These are phyloP conservation scores for Ophion ellenae DNA, from an alignment of 2,888 invertebrate genomes.

Conservation along the genomic window DNA sequence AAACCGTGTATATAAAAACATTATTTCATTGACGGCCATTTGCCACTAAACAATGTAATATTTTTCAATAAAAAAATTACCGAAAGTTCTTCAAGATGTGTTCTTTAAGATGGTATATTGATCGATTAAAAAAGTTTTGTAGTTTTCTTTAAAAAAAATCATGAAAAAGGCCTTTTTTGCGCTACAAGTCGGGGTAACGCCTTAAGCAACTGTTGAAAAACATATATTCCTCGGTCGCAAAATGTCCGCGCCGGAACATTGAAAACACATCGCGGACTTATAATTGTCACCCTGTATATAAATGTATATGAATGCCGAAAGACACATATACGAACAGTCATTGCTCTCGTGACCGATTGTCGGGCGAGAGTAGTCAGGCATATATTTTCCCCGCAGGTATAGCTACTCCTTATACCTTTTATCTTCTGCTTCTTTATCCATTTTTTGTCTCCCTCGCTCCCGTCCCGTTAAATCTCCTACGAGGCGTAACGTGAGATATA, in stretches of 20 bases:
- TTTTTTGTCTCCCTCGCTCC: constrained; percentile 20
- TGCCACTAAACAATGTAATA: too few relatives aligned
- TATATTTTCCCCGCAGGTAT: constrained; percentile 23
- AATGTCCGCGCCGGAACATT: not conserved
- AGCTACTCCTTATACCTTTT: constrained; percentile 18
- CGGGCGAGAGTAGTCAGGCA: constrained; percentile 44
- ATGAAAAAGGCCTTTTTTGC: too few relatives aligned
- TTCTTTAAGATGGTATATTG: too few relatives aligned
- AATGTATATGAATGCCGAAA: not conserved
- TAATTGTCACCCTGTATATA: not conserved
- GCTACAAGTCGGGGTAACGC: too few relatives aligned
- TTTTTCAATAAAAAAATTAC: too few relatives aligned
- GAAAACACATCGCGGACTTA: not conserved
- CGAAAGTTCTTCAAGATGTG: too few relatives aligned
- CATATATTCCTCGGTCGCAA: not conserved
- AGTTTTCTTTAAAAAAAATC: too few relatives aligned
- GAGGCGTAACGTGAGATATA: constrained; percentile 38
- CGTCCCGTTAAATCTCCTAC: constrained; percentile 55
- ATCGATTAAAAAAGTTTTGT: too few relatives aligned
- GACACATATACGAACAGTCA: constrained; percentile 33
- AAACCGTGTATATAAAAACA: too few relatives aligned
- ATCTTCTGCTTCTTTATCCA: constrained; percentile 39
- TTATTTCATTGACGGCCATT: too few relatives aligned
- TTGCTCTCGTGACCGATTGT: constrained; percentile 51
- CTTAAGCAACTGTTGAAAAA: not conserved